These are phyloP conservation scores for Diplolepis rosae DNA, from an alignment of 2,888 invertebrate genomes.

Conservation along the genomic window DNA sequence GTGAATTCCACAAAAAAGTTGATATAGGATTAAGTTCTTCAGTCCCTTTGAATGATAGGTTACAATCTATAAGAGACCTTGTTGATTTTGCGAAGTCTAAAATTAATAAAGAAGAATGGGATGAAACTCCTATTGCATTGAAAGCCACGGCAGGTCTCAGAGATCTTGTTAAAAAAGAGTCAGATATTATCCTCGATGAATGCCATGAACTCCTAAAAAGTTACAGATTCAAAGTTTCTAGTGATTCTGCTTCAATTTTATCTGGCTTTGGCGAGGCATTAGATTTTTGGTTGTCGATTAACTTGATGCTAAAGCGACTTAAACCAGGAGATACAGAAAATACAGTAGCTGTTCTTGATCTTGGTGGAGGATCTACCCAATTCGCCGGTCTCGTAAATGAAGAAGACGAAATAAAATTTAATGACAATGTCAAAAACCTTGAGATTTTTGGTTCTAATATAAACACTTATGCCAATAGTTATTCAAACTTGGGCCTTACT, in stretches of 20 bases:
- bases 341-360: constrained; percentile 91
- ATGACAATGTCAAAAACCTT: constrained; percentile 78
- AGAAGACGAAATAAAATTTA: constrained; percentile 62
- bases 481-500: constrained; percentile 92
- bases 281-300: constrained; percentile 97
- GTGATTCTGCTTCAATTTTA: constrained; percentile 92
- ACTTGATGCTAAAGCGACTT: constrained; percentile 85
- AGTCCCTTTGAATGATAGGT: too few relatives aligned
- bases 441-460: constrained; percentile 78
- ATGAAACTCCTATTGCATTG: constrained; percentile 86
- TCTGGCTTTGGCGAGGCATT: constrained; percentile 96
- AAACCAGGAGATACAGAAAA: constrained; percentile 70
- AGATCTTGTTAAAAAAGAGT: constrained; percentile 80
- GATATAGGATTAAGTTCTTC: constrained; percentile 95
- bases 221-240: constrained; percentile 84
- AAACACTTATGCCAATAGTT: constrained; percentile 87
- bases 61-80: too few relatives aligned
- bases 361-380: constrained; percentile 93
- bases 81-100: constrained; percentile 85
- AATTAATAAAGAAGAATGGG: constrained; percentile 85
- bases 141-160: constrained; percentile 95
- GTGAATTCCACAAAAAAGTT: constrained; percentile 87
- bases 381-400: too few relatives aligned
- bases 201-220: constrained; percentile 81
- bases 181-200: constrained; percentile 82